These are phyloP conservation scores for Aphidoletes aphidimyza DNA, from an alignment of 2,888 invertebrate species.

Conservation along the genomic window DNA sequence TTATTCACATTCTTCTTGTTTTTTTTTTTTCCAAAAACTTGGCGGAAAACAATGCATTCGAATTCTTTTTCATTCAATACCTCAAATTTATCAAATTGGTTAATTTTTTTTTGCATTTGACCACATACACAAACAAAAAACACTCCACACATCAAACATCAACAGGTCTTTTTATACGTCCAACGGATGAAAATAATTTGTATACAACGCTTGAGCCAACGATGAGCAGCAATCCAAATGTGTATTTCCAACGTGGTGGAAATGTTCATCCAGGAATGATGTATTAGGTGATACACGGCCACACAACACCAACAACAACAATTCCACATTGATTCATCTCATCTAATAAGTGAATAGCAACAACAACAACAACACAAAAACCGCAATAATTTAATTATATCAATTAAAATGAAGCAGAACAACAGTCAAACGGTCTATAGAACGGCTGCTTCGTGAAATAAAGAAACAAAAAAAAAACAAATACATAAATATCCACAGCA, in stretches of 20 bases:
- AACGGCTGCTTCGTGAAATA: background rate
- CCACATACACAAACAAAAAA: constrained; percentile 59
- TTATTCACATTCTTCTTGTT: too few relatives aligned
- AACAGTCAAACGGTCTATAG: background rate
- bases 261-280: constrained; percentile 89
- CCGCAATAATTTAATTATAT: constrained; percentile 5
- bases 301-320: too few relatives aligned
- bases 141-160: too few relatives aligned
- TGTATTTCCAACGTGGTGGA: constrained; percentile 86
- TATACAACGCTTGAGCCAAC: constrained; percentile 88
- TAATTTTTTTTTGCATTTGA: background rate
- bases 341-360: constrained; percentile 14
- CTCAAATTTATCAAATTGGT: too few relatives aligned
- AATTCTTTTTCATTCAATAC: too few relatives aligned
- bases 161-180: constrained; percentile 81
- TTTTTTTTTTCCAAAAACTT: too few relatives aligned
- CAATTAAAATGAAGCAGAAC: background rate
- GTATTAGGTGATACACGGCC: constrained; percentile 71
- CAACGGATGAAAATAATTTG: constrained; percentile 83
- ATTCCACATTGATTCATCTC: background rate
- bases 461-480: background rate
- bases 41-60: too few relatives aligned
- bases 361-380: too few relatives aligned
- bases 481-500: too few relatives aligned
- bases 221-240: constrained; percentile 89